Base-by-base conservation (phyloP, 2,113 vertebrate species). In the Nycticorax nycticorax region DNA sequence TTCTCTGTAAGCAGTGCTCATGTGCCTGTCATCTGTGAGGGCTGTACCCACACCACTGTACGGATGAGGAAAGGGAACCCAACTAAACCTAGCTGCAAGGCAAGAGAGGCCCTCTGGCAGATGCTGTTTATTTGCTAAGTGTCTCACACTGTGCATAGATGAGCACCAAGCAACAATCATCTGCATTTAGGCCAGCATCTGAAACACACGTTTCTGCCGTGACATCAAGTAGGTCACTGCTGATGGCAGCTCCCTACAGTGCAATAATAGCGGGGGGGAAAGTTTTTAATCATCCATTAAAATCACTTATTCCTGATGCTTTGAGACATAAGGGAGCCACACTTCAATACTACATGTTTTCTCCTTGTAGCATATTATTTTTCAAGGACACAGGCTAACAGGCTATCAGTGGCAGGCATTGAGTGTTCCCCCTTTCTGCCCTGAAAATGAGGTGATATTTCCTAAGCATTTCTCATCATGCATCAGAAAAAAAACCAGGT, bases 51-150 rank as follows among this genome's bases (percentile, higher is more conserved):
- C n/a, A 3, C 3, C 39, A 3, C 28, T 15, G 8, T 27, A 14
- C 0, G 0, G 45, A 3, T 5, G 15, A 88, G 27, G 64, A 37
- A 63, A 72, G n/a, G 12, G 59, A 85, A n/a, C 39, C 30, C 53
- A 56, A 1, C 21, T 30, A 47, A 79, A 23, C 8, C 22, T 27
- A 28, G 21, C 3, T 71, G 43, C 35, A 59, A 37, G 84, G 37
- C 24, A 85, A 73, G 35, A 0, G 3, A 33, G 14, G 39, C 5
- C 37, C 35, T 79, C 67, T 60, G 76, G 20, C 45, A 84, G 56
- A 53, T 69, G 37, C 55, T 74, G 23, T 8, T 77, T 91, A 26
- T 90, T 92, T 86, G 80, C 72, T 33, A 35, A 80, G 28, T 62
- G 5, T 39, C 48, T 68, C 62, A 50, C 17, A 15, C 53, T 57